phyloP scores from a whole-genome alignment of 1,140 invertebrate species.

The Panagrolaimus sp. region DNA sequence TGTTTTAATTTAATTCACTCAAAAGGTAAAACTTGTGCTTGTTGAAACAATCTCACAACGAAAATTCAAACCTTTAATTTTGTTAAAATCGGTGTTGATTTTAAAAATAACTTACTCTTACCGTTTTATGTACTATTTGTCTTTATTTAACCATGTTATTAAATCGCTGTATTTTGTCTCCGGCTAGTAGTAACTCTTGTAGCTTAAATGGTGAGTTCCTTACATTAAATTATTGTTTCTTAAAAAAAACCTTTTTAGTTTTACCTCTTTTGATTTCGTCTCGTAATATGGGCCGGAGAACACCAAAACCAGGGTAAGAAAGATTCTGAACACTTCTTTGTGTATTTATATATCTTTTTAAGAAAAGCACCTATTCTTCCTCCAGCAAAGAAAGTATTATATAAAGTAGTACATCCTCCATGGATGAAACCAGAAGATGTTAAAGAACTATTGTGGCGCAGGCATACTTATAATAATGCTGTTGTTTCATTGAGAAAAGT shows the following conservation, averaged over 20 bases:
- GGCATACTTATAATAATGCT: constrained; percentile 49
- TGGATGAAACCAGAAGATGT: constrained; percentile 39
- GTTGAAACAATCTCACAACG: too few relatives aligned
- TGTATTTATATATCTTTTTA: constrained; percentile 15
- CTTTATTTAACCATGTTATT: background rate
- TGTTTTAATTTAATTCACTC: too few relatives aligned
- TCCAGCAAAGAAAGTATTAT: constrained; percentile 31
- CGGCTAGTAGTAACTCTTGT: too few relatives aligned
- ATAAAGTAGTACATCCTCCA: constrained; percentile 23
- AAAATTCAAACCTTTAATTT: too few relatives aligned
- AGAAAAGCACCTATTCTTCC: constrained; percentile 44
- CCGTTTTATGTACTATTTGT: background rate
- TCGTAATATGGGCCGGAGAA: background rate
- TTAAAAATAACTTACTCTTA: background rate
- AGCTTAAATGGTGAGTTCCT: too few relatives aligned
- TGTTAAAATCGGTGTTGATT: too few relatives aligned
- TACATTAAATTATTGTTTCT: too few relatives aligned
- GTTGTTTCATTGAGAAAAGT: constrained; percentile 36
- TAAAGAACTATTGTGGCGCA: constrained; percentile 42
- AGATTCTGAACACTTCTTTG: background rate
- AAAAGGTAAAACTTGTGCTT: too few relatives aligned
- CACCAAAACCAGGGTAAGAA: background rate
- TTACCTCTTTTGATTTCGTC: background rate
- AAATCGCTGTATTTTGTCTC: too few relatives aligned
- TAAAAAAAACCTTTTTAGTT: background rate